Evolutionary conservation across 2,797 vertebrate species (phyloP), one percentile per base, ranked within the genome.

Genomic region (Urophycis tenuis): DNA sequence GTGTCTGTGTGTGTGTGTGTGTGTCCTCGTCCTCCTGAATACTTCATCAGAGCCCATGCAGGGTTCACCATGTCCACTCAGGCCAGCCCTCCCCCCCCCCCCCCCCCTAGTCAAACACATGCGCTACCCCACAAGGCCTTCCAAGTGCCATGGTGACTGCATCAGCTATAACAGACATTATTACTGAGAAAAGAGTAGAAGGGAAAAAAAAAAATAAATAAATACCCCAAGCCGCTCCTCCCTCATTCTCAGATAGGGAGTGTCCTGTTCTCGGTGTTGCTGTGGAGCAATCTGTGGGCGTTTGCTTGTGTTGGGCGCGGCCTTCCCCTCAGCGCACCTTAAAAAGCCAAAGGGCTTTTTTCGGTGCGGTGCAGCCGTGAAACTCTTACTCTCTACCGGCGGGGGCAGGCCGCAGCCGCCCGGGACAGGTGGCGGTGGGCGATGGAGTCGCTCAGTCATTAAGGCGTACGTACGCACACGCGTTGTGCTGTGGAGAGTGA

Each of bases 211-310:
- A 34, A 67, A 75, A 74, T 73, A 32, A 32, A 25, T 34, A 35
- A 33, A n/a, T 39, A 77, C 31, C 39, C 71, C 29, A 30, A 17
- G 7, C 70, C 31, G 32, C 0, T 14, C 32, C 71, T 17, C 71
- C 33, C 33, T n/a, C 71, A 32, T 33, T 36, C 72, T 79, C 80
- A 77, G 81, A 83, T 81, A 82, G 85, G 87, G 90, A 87, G 91
- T 84, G 89, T 84, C 84, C 82, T 77, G 71, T 69, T 32, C 73
- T 82, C 82, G 89, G 90, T 72, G 89, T 74, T 74, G 89, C 86
- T 87, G 87, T 75, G 10, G 73, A 80, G 74, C 77, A 60, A 49
- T 36, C 77, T 73, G 80, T 74, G 69, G 17, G 73, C 79, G 74
- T 82, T 70, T 67, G 77, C 29, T 77, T 15, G 7, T 74, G 36